Percentiles rank a stretch among this genome's conserved stretches.
Evolutionary conservation across 2,113 vertebrate species (phyloP).

Genomic region (Carollia perspicillata): DNA sequence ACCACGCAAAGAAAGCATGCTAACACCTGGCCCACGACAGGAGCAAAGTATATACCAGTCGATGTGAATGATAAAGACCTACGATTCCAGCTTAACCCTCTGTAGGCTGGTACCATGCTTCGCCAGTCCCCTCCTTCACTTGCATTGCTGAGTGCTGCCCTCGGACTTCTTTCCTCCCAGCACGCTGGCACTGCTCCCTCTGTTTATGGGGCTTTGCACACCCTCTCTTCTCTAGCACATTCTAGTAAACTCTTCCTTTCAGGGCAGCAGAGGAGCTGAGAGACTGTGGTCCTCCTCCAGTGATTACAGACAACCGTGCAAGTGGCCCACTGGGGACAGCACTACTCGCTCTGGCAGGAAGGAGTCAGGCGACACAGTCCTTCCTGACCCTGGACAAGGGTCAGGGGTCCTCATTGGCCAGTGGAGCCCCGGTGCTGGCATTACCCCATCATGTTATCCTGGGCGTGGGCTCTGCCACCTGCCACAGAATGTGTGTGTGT

Average conservation of each 20-base stretch:
- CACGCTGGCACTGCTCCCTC: neutral
- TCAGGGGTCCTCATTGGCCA: neutral
- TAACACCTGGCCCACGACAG: neutral
- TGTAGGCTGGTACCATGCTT: neutral
- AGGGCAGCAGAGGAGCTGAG: neutral
- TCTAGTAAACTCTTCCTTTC: neutral
- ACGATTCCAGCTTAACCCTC: neutral
- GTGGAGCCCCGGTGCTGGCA: neutral
- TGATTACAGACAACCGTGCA: neutral
- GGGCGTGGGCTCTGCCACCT: neutral
- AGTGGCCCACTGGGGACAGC: neutral
- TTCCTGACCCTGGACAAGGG: neutral
- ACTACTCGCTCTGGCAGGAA: neutral
- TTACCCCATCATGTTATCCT: neutral
- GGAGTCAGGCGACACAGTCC: neutral
- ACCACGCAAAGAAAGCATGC: neutral
- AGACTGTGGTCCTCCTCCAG: neutral
- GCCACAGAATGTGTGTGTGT: neutral
- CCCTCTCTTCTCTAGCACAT: neutral
- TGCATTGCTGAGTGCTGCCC: neutral
- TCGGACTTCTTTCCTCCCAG: neutral
- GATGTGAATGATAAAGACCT: neutral
- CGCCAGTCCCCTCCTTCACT: neutral
- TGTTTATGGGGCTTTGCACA: neutral
- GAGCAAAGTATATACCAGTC: neutral